A percentile compares a stretch with the other conserved stretches of the same genome.
These are phyloP conservation scores for Ichneumoninae sp. DNA, from an alignment of 2,888 invertebrate genomes.

Conservation along the genomic window DNA sequence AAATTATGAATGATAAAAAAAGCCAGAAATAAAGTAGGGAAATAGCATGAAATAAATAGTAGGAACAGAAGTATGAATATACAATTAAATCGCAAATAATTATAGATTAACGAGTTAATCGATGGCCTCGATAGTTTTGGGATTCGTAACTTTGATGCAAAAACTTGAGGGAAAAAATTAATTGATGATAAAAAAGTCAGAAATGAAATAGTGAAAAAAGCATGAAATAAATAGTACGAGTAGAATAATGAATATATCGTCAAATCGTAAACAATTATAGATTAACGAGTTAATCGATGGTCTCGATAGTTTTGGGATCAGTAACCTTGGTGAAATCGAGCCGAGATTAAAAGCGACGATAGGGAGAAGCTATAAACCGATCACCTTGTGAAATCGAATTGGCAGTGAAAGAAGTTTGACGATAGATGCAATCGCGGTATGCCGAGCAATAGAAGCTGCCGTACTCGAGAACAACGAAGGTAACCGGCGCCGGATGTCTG, in stretches of 20 bases:
- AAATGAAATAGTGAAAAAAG: too few relatives aligned
- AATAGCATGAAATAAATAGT: too few relatives aligned
- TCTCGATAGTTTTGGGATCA: constrained; percentile 52
- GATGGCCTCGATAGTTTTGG: constrained; percentile 43
- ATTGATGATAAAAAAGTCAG: too few relatives aligned
- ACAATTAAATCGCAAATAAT: constrained; percentile 7
- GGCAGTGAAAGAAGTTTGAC: constrained; percentile 42
- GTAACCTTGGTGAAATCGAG: constrained; percentile 37
- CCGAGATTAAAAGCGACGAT: constrained; percentile 6
- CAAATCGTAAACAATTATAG: constrained; percentile 19
- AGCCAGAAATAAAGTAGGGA: too few relatives aligned
- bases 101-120: constrained; percentile 35
- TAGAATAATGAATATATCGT: constrained; percentile 5
- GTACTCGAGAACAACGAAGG: constrained; percentile 24
- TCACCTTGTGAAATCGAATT: constrained; percentile 48
- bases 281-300: constrained; percentile 35
- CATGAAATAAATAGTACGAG: too few relatives aligned
- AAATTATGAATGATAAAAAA: too few relatives aligned
- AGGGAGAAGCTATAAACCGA: constrained; percentile 17
- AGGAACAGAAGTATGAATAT: constrained; percentile 1
- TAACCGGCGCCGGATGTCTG: constrained; percentile 54
- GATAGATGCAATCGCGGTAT: constrained; percentile 4
- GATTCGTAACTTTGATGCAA: constrained; percentile 43
- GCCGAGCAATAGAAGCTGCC: constrained; percentile 12
- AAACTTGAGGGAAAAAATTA: too few relatives aligned